Evolutionary conservation across 2,113 vertebrate genomes (phyloP).

Genomic region (Calypte anna): DNA sequence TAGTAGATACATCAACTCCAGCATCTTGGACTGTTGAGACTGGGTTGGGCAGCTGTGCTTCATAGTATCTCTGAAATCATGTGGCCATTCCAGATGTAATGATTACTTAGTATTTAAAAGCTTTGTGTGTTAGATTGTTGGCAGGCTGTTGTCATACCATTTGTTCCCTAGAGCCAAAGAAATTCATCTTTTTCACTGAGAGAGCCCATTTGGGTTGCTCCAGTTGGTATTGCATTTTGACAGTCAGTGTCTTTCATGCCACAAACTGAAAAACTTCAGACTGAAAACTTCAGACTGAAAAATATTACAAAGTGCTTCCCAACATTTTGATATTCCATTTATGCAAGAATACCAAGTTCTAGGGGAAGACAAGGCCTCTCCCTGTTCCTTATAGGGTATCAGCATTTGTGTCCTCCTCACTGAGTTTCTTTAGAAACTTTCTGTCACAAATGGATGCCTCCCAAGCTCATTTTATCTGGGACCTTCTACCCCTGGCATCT

Average conservation of each 20-base stretch:
- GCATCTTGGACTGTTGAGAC: not conserved
- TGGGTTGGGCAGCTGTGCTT: not conserved
- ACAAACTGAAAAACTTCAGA: not conserved
- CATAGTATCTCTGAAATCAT: not conserved
- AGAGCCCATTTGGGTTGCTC: not conserved
- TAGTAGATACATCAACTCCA: not conserved
- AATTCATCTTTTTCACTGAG: not conserved
- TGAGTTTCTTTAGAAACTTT: not conserved
- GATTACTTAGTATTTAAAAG: not conserved
- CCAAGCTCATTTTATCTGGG: not conserved
- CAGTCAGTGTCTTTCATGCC: not conserved
- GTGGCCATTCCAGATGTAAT: not conserved
- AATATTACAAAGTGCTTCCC: not conserved
- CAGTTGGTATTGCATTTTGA: not conserved
- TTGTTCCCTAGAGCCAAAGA: not conserved
- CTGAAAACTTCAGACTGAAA: not conserved
- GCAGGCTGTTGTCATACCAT: not conserved
- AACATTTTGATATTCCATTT: not conserved
- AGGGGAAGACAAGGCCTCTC: not conserved
- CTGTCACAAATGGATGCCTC: not conserved
- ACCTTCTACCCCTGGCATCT: not conserved
- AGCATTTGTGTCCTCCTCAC: not conserved
- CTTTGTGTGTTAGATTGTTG: not conserved
- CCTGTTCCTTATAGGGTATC: not conserved
- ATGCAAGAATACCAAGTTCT: not conserved